phyloP scores from a whole-genome alignment of 2,797 vertebrate species.

The Natrix natrix region DNA sequence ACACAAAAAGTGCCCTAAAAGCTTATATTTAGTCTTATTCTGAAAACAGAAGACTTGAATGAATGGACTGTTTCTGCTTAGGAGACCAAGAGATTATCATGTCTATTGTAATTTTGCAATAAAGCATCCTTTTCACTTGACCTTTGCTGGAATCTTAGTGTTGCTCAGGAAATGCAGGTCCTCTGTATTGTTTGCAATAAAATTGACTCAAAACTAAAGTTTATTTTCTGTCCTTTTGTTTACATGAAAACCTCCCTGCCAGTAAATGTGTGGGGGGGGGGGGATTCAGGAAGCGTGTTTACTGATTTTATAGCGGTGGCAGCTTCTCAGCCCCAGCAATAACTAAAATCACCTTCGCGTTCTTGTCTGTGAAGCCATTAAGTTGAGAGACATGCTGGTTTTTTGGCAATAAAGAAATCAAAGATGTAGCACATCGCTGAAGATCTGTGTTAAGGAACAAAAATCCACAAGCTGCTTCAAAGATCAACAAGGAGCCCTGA shows the following conservation, averaged over 20 bases:
- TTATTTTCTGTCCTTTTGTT: conserved; percentile 66
- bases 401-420: conserved; percentile 84
- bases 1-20: background rate
- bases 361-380: conserved; percentile 85
- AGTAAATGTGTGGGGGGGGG: conserved; percentile 62
- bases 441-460: conserved; percentile 82
- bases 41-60: background rate
- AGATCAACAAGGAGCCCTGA: conserved; percentile 85
- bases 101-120: background rate
- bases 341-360: conserved; percentile 80
- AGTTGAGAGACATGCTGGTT: conserved; percentile 83
- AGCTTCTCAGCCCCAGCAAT: conserved; percentile 72
- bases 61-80: background rate
- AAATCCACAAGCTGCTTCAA: conserved; percentile 87
- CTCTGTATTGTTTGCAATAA: conserved; percentile 7
- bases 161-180: conserved; percentile 17
- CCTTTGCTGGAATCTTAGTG: conserved; percentile 20
- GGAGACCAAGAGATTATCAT: background rate
- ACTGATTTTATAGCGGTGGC: conserved; percentile 73
- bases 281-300: conserved; percentile 70
- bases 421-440: conserved; percentile 77
- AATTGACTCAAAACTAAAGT: conserved; percentile 53
- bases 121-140: background rate
- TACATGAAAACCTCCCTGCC: conserved; percentile 63
- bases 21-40: background rate